These are phyloP conservation scores for Brachionus rotundiformis DNA, from an alignment of 1,140 invertebrate species.

Conservation along the genomic window DNA sequence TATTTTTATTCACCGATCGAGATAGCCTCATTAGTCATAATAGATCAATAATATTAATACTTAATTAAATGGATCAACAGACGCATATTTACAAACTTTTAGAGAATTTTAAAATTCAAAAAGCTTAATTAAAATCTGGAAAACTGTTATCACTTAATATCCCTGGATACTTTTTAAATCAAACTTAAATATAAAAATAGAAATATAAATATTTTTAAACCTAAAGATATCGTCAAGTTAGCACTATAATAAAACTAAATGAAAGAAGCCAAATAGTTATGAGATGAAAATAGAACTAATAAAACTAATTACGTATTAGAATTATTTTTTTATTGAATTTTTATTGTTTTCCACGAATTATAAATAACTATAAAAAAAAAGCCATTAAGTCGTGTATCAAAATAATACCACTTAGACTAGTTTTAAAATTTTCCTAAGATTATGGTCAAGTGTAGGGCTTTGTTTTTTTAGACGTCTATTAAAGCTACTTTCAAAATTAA, in stretches of 20 bases:
- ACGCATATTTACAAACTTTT: not conserved
- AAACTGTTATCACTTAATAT: not conserved
- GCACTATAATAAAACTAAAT: not conserved
- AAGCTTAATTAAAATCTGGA: not conserved
- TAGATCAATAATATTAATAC: not conserved
- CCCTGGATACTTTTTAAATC: too few species aligned
- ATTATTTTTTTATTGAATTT: slow-evolving; percentile 10
- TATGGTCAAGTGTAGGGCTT: slow-evolving; percentile 35
- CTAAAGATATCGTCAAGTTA: not conserved
- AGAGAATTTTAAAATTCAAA: not conserved
- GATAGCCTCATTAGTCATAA: not conserved
- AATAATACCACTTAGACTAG: slow-evolving; percentile 46
- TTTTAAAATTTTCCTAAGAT: slow-evolving; percentile 34
- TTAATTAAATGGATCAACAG: not conserved
- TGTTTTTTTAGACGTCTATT: slow-evolving; percentile 48
- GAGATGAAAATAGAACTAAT: slow-evolving; percentile 5
- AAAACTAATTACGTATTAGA: slow-evolving; percentile 43
- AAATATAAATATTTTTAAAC: not conserved
- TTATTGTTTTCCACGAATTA: not conserved
- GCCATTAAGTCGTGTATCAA: slow-evolving; percentile 36
- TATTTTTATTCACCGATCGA: not conserved
- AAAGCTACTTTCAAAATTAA: slow-evolving; percentile 11
- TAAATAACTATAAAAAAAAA: slow-evolving; percentile 22
- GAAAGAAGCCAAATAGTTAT: not conserved
- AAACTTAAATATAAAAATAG: too few species aligned